Evolutionary conservation across 2,113 vertebrate genomes (phyloP), one percentile per base, ranked within the genome.

Genomic region (Peromyscus maniculatus): DNA sequence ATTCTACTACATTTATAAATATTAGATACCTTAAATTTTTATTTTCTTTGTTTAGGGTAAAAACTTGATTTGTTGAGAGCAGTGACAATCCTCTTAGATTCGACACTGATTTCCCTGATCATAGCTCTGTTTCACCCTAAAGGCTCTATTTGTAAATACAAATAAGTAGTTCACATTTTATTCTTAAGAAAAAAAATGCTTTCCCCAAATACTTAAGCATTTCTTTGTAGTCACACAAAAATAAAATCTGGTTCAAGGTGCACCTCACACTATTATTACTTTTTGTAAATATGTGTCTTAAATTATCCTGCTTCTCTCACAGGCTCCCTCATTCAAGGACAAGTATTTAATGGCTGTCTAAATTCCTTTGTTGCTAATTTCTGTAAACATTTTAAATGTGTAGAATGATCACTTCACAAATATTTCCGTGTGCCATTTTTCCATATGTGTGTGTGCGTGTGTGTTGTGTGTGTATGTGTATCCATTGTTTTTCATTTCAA

Each of bases 211-310:
- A 46, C 66, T 43, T 59, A 72, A 52, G 10, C 74, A 43, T 69
- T 93, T 94, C 26, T 75, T 86, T 93, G 36, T 39, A n/a, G 22
- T 92, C 77, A 86, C 16, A 91, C 22, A 91, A 84, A 74, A 22
- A 87, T 84, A 52, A 94, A 79, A 59, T 31, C 49, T 24, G 21
- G 39, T 79, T 84, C 74, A 52, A 43, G 16, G 59, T 36, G 17
- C 31, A 24, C 13, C 3, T 0, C 13, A 39, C 19, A 79, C 43
- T 28, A 72, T 10, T 21, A 15, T 55, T 57, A 19, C 28, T 69
- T 74, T 84, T 62, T 96, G 39, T 28, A 11, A 82, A 57, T 28
- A 17, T 12, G 15, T 26, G 33, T 74, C 69, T 88, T 31, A 91
- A 84, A 78, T 79, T 28, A 36, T 24, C 66, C 57, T 75, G 6